A percentile compares a stretch with the other conserved stretches of the same genome.
These are phyloP conservation scores for Oasisia sp. DNA, from an alignment of 2,888 invertebrate species.

Conservation along the genomic window DNA sequence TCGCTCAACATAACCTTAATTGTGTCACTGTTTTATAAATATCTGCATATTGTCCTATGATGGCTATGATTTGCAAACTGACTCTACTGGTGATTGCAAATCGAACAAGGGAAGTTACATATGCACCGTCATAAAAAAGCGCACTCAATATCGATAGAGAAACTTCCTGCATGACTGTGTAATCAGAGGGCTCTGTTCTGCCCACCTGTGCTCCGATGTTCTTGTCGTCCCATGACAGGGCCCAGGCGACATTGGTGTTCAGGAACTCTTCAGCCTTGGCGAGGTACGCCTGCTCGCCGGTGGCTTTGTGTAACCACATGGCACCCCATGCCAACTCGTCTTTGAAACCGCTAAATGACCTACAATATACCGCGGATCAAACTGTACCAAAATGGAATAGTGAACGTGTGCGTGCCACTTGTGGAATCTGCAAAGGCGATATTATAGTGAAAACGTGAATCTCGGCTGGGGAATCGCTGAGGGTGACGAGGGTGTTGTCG, in stretches of 20 bases:
- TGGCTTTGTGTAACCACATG: conserved; percentile 55
- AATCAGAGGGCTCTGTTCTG: conserved; percentile 27
- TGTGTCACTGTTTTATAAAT: no score
- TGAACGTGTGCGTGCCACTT: not conserved
- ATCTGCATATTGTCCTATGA: no score
- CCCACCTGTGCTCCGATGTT: conserved; percentile 49
- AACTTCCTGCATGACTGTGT: no score
- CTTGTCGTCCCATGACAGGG: conserved; percentile 57
- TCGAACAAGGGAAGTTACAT: no score
- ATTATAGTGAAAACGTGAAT: no score
- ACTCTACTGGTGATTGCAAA: no score
- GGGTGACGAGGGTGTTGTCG: not conserved
- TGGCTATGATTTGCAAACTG: no score
- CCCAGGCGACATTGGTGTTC: conserved; percentile 46
- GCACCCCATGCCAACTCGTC: conserved; percentile 58
- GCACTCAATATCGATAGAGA: no score
- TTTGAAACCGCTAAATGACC: conserved; percentile 40
- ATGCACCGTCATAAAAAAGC: no score
- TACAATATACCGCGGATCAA: not conserved
- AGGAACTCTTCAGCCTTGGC: conserved; percentile 46
- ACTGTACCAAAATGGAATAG: not conserved
- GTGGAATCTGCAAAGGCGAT: not conserved
- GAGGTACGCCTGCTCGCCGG: conserved; percentile 50
- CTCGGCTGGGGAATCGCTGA: no score
- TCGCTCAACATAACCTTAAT: no score